Conservation (phyloP, 2,888 invertebrate genomes). For the Volucella inflata region DNA sequence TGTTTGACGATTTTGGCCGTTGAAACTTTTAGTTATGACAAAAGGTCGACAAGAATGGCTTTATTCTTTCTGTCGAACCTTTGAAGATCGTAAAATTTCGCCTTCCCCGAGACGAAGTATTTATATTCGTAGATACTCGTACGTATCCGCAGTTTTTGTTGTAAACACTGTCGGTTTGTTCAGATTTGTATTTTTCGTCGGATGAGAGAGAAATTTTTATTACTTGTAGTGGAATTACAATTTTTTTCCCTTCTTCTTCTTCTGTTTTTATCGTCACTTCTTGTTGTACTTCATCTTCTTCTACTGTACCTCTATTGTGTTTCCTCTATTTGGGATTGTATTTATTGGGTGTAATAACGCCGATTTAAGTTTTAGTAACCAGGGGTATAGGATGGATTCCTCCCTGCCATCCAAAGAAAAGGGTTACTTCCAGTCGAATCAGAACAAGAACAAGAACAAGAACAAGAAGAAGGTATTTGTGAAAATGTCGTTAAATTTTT, state of each 20-base stretch:
- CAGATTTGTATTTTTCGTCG: constrained; percentile 38
- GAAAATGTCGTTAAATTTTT: constrained; percentile 65
- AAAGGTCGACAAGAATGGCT: constrained; percentile 66
- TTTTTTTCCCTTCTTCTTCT: constrained; percentile 13
- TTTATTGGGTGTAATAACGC: constrained; percentile 67
- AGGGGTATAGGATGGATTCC: constrained; percentile 23
- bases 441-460: not conserved
- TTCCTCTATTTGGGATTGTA: constrained; percentile 19
- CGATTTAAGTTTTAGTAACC: constrained; percentile 39
- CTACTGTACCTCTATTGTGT: not conserved
- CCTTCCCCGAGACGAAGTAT: not conserved
- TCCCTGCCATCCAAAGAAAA: constrained; percentile 31
- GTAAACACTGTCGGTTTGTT: constrained; percentile 35
- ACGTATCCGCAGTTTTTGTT: constrained; percentile 41
- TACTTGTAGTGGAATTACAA: constrained; percentile 68
- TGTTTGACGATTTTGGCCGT: constrained; percentile 59
- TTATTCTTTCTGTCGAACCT: constrained; percentile 70
- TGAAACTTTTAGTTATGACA: constrained; percentile 71
- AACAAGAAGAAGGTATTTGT: not conserved
- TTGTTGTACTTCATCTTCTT: not conserved
- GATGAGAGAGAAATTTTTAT: constrained; percentile 61
- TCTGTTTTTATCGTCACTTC: not conserved
- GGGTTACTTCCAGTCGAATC: constrained; percentile 40
- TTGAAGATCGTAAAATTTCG: constrained; percentile 63
- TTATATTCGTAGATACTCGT: constrained; percentile 37